A percentile compares a stretch with the other conserved stretches of the same genome.
These are phyloP conservation scores for Pachydiplax longipennis DNA, from an alignment of 2,888 invertebrate genomes.

Conservation along the genomic window DNA sequence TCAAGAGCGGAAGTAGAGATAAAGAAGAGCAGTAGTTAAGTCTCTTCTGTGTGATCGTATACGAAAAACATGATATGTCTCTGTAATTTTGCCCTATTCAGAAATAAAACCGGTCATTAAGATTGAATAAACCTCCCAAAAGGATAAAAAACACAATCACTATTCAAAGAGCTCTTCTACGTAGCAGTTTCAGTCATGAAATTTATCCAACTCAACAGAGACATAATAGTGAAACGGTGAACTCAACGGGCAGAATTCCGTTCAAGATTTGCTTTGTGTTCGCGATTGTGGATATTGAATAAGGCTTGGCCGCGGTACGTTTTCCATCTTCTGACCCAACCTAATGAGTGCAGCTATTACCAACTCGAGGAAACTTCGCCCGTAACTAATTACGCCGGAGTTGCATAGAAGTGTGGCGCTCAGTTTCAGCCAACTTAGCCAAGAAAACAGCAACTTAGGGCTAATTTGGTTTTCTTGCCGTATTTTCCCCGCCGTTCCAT, in stretches of 20 bases:
- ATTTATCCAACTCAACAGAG: too few relatives aligned
- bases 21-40: too few relatives aligned
- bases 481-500: neutral
- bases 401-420: neutral
- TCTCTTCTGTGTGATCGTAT: too few relatives aligned
- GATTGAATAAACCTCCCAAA: too few relatives aligned
- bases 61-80: too few relatives aligned
- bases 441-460: neutral
- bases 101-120: too few relatives aligned
- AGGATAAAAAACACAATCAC: too few relatives aligned
- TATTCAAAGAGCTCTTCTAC: too few relatives aligned
- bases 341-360: slow-evolving; percentile 26
- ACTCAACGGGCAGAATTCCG: neutral
- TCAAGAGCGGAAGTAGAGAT: too few relatives aligned
- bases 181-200: too few relatives aligned
- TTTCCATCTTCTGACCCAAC: neutral
- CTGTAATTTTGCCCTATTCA: too few relatives aligned
- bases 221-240: too few relatives aligned
- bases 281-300: neutral
- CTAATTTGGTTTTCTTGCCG: neutral
- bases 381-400: neutral
- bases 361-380: slow-evolving; percentile 4
- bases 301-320: neutral
- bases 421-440: neutral
- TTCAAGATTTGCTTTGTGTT: neutral